Conservation (phyloP, 2,797 vertebrate species). For the Lithobates sylvaticus region DNA sequence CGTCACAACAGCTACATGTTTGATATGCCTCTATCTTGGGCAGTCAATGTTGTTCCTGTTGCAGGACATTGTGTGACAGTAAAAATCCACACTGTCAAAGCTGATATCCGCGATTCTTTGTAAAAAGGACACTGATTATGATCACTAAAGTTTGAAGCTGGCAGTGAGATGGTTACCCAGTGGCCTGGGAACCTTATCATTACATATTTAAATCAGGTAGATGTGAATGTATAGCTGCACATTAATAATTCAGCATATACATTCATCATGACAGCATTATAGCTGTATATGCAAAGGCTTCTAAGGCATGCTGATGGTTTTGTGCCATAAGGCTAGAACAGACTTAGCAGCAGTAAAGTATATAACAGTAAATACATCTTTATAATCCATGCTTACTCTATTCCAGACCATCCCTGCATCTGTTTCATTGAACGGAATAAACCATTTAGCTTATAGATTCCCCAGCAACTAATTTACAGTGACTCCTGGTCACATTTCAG, state of each 20-base stretch:
- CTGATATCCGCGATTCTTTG: background rate
- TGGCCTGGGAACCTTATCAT: too few species aligned
- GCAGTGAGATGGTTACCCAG: background rate
- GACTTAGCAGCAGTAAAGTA: too few species aligned
- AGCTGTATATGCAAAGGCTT: background rate
- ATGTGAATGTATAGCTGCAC: background rate
- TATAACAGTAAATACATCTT: background rate
- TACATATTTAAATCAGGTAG: too few species aligned
- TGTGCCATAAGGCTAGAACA: background rate
- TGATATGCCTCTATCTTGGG: too few species aligned
- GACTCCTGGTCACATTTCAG: background rate
- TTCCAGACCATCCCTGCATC: background rate
- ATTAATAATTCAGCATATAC: background rate
- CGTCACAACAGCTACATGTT: too few species aligned
- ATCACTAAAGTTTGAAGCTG: background rate
- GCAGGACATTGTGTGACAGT: background rate
- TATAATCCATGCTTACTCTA: background rate
- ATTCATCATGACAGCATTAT: background rate
- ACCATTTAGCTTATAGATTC: background rate
- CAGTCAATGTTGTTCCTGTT: too few species aligned
- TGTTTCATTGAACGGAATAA: background rate
- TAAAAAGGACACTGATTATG: background rate
- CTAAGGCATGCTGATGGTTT: background rate
- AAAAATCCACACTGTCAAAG: background rate
- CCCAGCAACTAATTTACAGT: slow-evolving; percentile 1